Percentiles rank a stretch among this genome's conserved stretches.
phyloP scores from a whole-genome alignment of 2,113 vertebrate species.

The Cephalopholis sonnerati region DNA sequence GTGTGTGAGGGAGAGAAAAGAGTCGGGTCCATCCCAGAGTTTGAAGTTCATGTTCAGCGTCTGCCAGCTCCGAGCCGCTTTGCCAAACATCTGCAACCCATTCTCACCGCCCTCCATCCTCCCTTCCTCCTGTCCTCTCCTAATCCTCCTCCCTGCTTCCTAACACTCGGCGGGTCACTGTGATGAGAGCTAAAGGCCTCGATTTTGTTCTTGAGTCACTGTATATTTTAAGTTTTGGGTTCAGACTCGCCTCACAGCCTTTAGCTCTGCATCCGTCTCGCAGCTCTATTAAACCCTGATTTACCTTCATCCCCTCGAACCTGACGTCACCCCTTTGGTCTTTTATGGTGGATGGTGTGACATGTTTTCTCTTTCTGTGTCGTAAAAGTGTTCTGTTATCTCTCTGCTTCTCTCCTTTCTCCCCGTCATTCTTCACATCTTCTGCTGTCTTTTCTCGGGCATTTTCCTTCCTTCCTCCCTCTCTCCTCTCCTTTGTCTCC shows the following conservation, averaged over 20 bases:
- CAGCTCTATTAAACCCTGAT: slow-evolving; percentile 14
- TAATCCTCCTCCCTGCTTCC: slow-evolving; percentile 22
- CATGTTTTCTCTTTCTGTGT: slow-evolving; percentile 78
- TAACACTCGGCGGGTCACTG: slow-evolving; percentile 16
- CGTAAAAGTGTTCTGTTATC: slow-evolving; percentile 85
- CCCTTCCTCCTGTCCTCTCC: slow-evolving; percentile 27
- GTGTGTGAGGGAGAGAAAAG: slow-evolving; percentile 7
- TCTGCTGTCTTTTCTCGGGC: slow-evolving; percentile 65
- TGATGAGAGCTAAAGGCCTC: slow-evolving; percentile 56
- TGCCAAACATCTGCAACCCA: slow-evolving; percentile 70
- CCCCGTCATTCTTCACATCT: slow-evolving; percentile 46
- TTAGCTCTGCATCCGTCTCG: slow-evolving; percentile 36
- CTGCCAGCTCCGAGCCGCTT: slow-evolving; percentile 88
- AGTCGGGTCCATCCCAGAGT: slow-evolving; percentile 57
- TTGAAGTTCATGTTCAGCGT: slow-evolving; percentile 89
- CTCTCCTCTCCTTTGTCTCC: neutral
- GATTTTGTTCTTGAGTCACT: neutral
- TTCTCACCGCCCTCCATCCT: slow-evolving; percentile 48
- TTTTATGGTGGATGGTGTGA: slow-evolving; percentile 58
- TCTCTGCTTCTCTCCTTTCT: slow-evolving; percentile 70
- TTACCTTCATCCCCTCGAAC: slow-evolving; percentile 11
- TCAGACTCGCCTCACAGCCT: slow-evolving; percentile 22
- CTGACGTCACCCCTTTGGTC: slow-evolving; percentile 32
- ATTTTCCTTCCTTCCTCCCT: neutral
- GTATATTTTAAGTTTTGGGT: neutral